phyloP scores from a whole-genome alignment of 2,797 vertebrate genomes.

The Zonotrichia albicollis region DNA sequence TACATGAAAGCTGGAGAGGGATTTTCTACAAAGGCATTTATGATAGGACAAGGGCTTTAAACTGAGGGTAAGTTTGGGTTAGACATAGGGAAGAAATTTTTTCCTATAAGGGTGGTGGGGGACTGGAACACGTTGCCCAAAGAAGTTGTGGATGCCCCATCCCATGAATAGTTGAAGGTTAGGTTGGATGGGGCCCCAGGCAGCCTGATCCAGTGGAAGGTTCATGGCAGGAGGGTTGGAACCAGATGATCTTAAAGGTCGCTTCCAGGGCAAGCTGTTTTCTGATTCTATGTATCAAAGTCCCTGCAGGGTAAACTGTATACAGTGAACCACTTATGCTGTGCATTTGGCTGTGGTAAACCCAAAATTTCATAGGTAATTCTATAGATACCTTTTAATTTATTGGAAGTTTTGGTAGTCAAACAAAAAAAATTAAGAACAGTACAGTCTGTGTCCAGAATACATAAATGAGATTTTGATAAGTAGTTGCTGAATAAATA shows the following conservation, averaged over 20 bases:
- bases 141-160: background rate
- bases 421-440: background rate
- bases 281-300: background rate
- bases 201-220: background rate
- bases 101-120: background rate
- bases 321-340: background rate
- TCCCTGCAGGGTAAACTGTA: background rate
- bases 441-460: background rate
- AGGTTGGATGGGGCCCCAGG: background rate
- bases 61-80: background rate
- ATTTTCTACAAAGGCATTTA: background rate
- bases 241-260: background rate
- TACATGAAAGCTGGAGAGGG: background rate
- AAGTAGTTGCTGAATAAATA: background rate
- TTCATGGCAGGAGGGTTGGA: background rate
- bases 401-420: background rate
- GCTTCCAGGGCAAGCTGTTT: background rate
- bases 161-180: background rate
- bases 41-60: background rate
- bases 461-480: background rate
- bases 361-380: fast-evolving
- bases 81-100: background rate
- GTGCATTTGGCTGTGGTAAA: background rate
- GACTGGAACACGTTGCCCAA: background rate
- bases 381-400: background rate